Conservation (phyloP, 1,140 invertebrate genomes). For the Scaptomyza graminum region DNA sequence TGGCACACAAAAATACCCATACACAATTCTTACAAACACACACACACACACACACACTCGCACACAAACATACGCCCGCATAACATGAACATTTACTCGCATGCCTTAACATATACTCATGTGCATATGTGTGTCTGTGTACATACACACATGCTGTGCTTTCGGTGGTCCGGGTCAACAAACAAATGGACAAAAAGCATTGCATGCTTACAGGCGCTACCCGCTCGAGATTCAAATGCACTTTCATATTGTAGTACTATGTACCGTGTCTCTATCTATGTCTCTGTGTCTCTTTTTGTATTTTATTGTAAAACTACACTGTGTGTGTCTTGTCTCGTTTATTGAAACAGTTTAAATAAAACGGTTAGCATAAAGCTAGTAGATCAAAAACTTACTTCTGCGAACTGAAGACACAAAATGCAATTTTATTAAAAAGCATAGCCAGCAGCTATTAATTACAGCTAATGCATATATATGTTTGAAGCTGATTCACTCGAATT, state of each 20-base stretch:
- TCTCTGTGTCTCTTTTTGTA: not conserved
- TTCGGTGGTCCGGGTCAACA: constrained; percentile 49
- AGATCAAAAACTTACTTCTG: not conserved
- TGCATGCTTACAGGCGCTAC: constrained; percentile 52
- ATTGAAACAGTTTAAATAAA: not conserved
- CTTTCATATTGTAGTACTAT: not conserved
- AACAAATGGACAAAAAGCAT: constrained; percentile 54
- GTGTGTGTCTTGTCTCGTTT: not conserved
- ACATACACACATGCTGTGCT: constrained; percentile 31
- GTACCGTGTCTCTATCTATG: not conserved
- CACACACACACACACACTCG: not conserved
- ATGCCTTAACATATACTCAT: not conserved
- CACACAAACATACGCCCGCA: not conserved
- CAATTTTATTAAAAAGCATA: too few relatives aligned
- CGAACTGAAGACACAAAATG: too few relatives aligned
- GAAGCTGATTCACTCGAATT: not conserved
- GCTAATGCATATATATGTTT: too few relatives aligned
- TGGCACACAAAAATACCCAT: not conserved
- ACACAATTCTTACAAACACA: not conserved
- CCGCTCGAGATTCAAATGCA: constrained; percentile 24
- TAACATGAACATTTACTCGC: not conserved
- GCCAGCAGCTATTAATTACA: too few relatives aligned
- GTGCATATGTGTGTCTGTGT: constrained; percentile 11
- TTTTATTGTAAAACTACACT: not conserved
- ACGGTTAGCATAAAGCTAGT: not conserved